These are phyloP conservation scores for Synodontis membranacea DNA, from an alignment of 2,113 vertebrate species.

Conservation along the genomic window DNA sequence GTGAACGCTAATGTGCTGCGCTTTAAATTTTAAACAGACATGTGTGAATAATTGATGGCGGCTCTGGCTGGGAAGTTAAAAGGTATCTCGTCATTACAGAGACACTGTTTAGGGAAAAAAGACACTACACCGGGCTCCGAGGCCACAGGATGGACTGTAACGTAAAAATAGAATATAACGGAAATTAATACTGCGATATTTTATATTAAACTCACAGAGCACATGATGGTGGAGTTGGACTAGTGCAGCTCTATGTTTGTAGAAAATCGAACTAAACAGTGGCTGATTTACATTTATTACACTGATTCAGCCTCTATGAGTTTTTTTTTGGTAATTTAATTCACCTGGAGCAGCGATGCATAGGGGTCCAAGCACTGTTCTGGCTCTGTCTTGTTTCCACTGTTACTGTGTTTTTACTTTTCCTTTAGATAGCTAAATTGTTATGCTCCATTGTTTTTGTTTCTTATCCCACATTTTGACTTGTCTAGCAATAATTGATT, in stretches of 20 bases:
- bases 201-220: background rate
- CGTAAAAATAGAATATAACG: background rate
- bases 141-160: background rate
- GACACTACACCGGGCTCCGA: background rate
- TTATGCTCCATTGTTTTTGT: background rate
- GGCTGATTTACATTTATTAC: background rate
- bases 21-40: conserved; percentile 80
- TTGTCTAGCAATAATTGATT: background rate
- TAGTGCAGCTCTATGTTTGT: background rate
- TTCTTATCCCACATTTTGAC: background rate
- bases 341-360: background rate
- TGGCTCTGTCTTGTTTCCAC: background rate
- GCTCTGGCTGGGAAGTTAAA: conserved; percentile 78
- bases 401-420: background rate
- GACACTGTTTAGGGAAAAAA: conserved; percentile 57
- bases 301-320: background rate
- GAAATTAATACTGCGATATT: background rate
- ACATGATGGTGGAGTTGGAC: background rate
- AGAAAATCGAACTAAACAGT: background rate
- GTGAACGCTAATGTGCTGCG: conserved; percentile 77
- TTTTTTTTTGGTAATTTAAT: background rate
- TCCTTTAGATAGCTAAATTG: background rate
- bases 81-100: conserved; percentile 76
- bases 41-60: conserved; percentile 76
- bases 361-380: background rate